Conservation (phyloP, 2,113 vertebrate species). For the Uropsilus gracilis region DNA sequence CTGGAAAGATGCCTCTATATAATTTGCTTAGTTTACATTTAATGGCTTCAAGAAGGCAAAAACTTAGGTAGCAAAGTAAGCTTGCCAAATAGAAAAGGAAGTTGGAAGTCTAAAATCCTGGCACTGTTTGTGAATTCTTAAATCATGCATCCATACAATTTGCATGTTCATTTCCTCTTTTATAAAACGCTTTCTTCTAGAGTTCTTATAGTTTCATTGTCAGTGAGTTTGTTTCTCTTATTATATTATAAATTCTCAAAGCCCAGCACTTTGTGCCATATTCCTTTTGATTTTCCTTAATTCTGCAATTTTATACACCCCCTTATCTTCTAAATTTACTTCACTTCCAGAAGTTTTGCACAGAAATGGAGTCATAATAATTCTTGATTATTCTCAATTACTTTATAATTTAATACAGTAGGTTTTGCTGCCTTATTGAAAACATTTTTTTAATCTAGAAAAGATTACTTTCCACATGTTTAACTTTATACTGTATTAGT, state of each 20-base stretch:
- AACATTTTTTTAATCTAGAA: background rate
- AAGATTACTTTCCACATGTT: background rate
- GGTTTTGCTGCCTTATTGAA: background rate
- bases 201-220: conserved; percentile 20
- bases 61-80: background rate
- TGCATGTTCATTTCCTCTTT: conserved; percentile 20
- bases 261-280: conserved; percentile 50
- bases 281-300: conserved; percentile 62
- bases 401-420: conserved; percentile 39
- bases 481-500: background rate
- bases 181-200: conserved; percentile 59
- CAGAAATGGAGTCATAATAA: conserved; percentile 53
- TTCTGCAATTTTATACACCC: conserved; percentile 51
- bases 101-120: background rate
- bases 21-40: background rate
- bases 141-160: background rate
- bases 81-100: background rate
- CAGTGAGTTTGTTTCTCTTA: background rate
- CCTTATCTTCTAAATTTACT: conserved; percentile 62
- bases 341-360: conserved; percentile 29
- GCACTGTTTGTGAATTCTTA: background rate
- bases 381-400: conserved; percentile 22
- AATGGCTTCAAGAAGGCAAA: background rate
- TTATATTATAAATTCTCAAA: conserved; percentile 65
- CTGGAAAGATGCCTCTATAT: background rate